Percentiles rank a stretch among this genome's conserved stretches.
phyloP scores from a whole-genome alignment of 1,140 invertebrate species.

The Anoplolepis gracilipes region DNA sequence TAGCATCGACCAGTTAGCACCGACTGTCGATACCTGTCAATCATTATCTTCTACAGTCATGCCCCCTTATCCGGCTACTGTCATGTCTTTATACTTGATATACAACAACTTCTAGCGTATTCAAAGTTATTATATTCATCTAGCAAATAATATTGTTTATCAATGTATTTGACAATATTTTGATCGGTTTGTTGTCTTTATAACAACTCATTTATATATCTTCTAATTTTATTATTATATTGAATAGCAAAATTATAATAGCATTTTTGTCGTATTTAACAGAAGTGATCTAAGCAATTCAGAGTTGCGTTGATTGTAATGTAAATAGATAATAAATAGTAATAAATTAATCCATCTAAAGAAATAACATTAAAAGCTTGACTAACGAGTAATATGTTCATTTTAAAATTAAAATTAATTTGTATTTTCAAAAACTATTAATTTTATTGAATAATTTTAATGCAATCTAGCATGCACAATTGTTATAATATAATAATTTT shows the following conservation, averaged over 20 bases:
- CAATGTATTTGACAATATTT: too few relatives aligned
- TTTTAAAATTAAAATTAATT: conserved; percentile 1
- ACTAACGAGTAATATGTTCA: neutral
- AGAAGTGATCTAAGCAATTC: neutral
- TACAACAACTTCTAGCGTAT: neutral
- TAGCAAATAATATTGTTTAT: neutral
- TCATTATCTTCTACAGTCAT: conserved; percentile 59
- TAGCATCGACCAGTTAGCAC: conserved; percentile 66
- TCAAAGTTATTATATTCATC: neutral
- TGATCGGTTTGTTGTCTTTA: neutral
- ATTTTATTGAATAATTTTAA: conserved; percentile 25
- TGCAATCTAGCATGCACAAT: neutral
- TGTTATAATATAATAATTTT: conserved; percentile 38
- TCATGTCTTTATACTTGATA: neutral
- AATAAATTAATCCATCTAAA: neutral
- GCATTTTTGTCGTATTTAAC: neutral
- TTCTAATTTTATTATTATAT: neutral
- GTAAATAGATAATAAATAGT: neutral
- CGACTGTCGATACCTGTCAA: conserved; percentile 74
- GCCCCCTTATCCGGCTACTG: conserved; percentile 31
- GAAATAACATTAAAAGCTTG: neutral
- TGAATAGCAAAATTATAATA: neutral
- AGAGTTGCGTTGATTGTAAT: neutral
- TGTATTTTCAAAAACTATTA: conserved; percentile 17
- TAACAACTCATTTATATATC: neutral